These are phyloP conservation scores for Lepus timidus DNA, from an alignment of 2,113 vertebrate genomes.

Conservation along the genomic window DNA sequence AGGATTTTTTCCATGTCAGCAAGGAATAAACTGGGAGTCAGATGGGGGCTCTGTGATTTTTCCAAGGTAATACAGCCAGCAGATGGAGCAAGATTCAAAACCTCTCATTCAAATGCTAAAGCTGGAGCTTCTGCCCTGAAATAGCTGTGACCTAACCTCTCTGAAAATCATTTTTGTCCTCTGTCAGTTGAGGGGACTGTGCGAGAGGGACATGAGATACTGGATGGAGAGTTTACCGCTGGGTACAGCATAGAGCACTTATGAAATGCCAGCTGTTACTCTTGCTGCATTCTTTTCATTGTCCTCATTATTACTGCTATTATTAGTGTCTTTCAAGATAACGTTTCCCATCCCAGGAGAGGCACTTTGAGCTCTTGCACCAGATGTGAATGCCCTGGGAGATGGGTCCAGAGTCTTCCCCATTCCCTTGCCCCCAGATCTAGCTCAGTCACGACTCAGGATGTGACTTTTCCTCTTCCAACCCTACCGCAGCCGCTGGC, in stretches of 20 bases:
- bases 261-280: too few species aligned
- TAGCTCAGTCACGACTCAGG: too few species aligned
- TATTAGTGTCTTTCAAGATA: background rate
- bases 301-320: background rate
- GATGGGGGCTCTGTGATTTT: background rate
- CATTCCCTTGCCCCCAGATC: background rate
- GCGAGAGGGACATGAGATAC: background rate
- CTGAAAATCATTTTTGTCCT: background rate
- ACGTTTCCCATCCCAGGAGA: background rate
- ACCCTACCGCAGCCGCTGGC: background rate
- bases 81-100: background rate
- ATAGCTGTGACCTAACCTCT: background rate
- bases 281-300: background rate
- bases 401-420: background rate
- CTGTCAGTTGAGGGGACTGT: background rate
- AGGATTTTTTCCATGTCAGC: background rate
- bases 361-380: background rate
- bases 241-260: background rate
- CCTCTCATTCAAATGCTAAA: background rate
- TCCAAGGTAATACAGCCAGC: background rate
- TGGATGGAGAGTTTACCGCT: background rate
- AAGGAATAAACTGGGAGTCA: background rate
- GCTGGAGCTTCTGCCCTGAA: background rate
- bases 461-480: background rate
- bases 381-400: background rate